phyloP scores from a whole-genome alignment of 1,140 invertebrate genomes.

The Coelopa frigida region DNA sequence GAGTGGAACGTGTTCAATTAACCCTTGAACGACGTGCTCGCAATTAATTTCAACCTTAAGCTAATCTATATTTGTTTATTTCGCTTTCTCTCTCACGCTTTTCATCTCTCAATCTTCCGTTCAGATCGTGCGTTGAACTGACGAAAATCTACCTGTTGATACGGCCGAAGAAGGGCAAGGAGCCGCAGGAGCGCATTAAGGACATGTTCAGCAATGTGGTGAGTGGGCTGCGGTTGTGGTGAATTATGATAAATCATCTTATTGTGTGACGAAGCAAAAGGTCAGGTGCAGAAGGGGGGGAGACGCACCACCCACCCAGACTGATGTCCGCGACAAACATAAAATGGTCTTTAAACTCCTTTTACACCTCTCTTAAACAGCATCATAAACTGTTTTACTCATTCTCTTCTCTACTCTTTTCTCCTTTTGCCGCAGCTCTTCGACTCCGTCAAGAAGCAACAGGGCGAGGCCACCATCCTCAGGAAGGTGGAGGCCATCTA shows the following conservation, averaged over 20 bases:
- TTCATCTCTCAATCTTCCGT: slow-evolving; percentile 10
- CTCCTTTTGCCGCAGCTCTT: slow-evolving; percentile 55
- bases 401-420: neutral
- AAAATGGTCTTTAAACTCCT: neutral
- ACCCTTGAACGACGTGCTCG: neutral
- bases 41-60: neutral
- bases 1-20: neutral
- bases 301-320: slow-evolving; percentile 6
- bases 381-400: neutral
- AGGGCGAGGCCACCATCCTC: slow-evolving; percentile 51
- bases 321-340: neutral
- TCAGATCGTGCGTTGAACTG: slow-evolving; percentile 52
- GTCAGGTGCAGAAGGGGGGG: too few relatives aligned
- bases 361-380: neutral
- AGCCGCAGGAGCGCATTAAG: slow-evolving; percentile 59
- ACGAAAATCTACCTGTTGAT: slow-evolving; percentile 70
- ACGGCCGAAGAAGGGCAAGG: slow-evolving; percentile 70
- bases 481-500: slow-evolving; percentile 62
- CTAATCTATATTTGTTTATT: neutral
- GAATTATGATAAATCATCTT: neutral
- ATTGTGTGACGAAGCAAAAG: neutral
- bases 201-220: slow-evolving; percentile 63
- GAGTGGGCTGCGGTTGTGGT: slow-evolving; percentile 25
- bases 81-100: neutral
- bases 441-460: slow-evolving; percentile 58